Conservation (phyloP, 2,888 invertebrate genomes). For the Dynastes hyllus region DNA sequence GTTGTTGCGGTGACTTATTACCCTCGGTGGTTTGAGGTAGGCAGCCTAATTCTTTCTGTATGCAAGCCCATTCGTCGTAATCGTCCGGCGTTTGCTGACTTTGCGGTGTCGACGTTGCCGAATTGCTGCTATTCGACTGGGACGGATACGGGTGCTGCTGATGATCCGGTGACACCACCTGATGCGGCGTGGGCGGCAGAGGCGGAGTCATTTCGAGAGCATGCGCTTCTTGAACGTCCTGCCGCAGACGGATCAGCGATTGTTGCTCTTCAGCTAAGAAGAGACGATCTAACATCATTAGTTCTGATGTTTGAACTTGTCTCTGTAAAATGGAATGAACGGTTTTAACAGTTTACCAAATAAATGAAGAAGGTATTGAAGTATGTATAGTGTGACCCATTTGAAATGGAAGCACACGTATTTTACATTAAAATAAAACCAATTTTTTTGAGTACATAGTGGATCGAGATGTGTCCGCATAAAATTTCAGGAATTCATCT, state of each 20-base stretch:
- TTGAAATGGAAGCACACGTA: too few relatives aligned
- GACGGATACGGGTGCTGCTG: conserved; percentile 41
- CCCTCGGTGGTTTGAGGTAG: conserved; percentile 63
- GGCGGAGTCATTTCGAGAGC: conserved; percentile 51
- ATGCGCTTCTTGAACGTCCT: conserved; percentile 69
- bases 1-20: conserved; percentile 30
- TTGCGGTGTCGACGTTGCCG: conserved; percentile 49
- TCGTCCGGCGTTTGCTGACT: conserved; percentile 63
- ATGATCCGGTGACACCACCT: conserved; percentile 20
- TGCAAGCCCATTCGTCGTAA: conserved; percentile 81
- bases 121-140: conserved; percentile 36
- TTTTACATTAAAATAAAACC: too few relatives aligned
- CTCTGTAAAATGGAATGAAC: conserved; percentile 72
- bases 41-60: conserved; percentile 78
- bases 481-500: too few relatives aligned
- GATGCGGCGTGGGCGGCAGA: conserved; percentile 33
- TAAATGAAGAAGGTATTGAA: too few relatives aligned
- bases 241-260: conserved; percentile 76
- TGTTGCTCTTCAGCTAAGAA: conserved; percentile 82
- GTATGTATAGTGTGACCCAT: too few relatives aligned
- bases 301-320: conserved; percentile 82
- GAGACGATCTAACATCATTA: conserved; percentile 84
- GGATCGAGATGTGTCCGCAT: too few relatives aligned
- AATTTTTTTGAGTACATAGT: too few relatives aligned
- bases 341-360: background rate